Evolutionary conservation across 2,113 vertebrate genomes (phyloP), one percentile per base, ranked within the genome.

Genomic region (Urocitellus parryii): DNA sequence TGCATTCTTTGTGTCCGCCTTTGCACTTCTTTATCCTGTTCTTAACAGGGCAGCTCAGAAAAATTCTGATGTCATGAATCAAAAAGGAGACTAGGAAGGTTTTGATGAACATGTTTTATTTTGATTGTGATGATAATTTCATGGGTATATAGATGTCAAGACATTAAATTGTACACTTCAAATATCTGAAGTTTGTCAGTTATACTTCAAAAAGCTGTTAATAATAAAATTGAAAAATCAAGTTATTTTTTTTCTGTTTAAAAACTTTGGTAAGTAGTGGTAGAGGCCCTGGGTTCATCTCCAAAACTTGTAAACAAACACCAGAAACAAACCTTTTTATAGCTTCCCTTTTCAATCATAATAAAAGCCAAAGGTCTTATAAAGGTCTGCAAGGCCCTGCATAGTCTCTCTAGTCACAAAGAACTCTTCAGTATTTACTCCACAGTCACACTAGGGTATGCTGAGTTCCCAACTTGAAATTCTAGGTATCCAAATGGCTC

Each of bases 151-250:
- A 77, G 63, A 56, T 58, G 53, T 80, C 56, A 85, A 81, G 51
- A 91, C 51, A 78, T 45, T 45, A 72, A 79, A 90, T 5, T 86
- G 70, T 81, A 84, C 76, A 53, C 48, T 88, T 96, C 56, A 51
- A 90, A 87, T 84, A 88, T 45, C 13, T 90, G n/a, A 51, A 48
- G 53, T 42, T 88, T 97, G 56, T 94, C 32, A 81, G 1, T 61
- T 95, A 61, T 53, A 87, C 16, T 34, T 65, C 76, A 84, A 82
- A 95, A 88, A 68, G 9, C 8, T 95, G 34, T 82, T 97, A 68
- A 90, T 88, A 78, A 58, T 51, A 32, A 68, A 73, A 70, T 42
- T 56, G n/a, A 70, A 80, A 84, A 53, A 53, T n/a, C 68, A 93
- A 14, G 22, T 63, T 68, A 29, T 74, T 77, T 17, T 86, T 86